Base-by-base conservation (phyloP, 2,113 vertebrate species). In the Barbus barbus region DNA sequence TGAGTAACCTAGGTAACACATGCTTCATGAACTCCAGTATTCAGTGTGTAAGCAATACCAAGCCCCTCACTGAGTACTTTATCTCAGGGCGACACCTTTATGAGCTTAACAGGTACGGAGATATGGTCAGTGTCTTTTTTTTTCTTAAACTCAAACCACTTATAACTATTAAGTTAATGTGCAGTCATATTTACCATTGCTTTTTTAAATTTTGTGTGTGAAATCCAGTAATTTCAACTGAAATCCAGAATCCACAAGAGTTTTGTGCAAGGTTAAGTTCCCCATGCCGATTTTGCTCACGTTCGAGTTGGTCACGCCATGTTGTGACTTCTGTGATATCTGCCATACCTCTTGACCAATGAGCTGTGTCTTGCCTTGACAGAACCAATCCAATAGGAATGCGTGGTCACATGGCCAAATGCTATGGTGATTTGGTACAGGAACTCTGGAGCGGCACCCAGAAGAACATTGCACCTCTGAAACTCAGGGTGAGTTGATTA, bases 21-120 rank as follows among this genome's bases (percentile, higher is more conserved):
- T 99, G 98, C 88, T 99, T 99, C 91, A 99, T 99, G 98, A 99
- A 99, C 91, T 99, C 98, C 76, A 99, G 98, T 81, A 99, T 99
- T 92, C 98, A 99, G 91, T 99, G 98, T 87, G 98, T 99, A 90
- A 99, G 98, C 92, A 99, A 99, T 89, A 99, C 98, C 0, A 97
- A 98, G 84, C 96, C 97, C 63, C 95, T 99, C 69, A 97, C 97
- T 0, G 95, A 96, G 51, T 99, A 99, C 91, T 99, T 99, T 93
- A 96, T 97, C 94, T 97, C 97, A 92, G 98, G 98, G 78, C 96
- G 94, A 93, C 98, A 99, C 83, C 96, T 99, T 77, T 99, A 98
- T 71, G 98, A 99, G 91, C 97, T 99, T 58, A 99, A 99, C 95
- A 97, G 98, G 98, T 98, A 88, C 13, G 78, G 13, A 12, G 38